These are phyloP conservation scores for Capitulum mitella DNA, from an alignment of 2,888 invertebrate genomes.

Conservation along the genomic window DNA sequence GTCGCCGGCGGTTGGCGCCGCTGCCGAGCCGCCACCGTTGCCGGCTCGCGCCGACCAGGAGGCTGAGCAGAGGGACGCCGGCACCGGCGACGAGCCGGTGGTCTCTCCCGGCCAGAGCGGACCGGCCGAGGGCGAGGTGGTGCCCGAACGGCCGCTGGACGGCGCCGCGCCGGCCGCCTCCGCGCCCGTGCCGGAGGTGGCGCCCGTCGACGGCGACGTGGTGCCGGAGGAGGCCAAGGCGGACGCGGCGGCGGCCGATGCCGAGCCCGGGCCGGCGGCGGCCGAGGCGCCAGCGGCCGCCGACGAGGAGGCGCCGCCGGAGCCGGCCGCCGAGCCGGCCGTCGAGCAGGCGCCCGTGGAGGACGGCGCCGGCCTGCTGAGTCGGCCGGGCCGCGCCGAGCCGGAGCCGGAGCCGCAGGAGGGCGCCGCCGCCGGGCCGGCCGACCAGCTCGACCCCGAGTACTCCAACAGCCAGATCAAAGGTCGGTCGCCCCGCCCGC, in stretches of 20 bases:
- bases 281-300: not conserved
- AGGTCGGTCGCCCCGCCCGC: not conserved
- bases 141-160: too few relatives aligned
- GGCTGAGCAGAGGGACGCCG: not conserved
- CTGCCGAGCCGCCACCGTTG: too few relatives aligned
- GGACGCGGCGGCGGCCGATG: not conserved
- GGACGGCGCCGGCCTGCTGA: not conserved
- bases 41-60: not conserved
- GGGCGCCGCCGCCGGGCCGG: not conserved
- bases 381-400: not conserved
- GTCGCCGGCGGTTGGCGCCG: not conserved
- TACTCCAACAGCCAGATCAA: not conserved
- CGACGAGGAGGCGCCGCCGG: not conserved
- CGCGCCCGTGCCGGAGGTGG: not conserved
- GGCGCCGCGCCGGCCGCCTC: not conserved
- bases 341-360: not conserved
- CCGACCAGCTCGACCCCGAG: not conserved
- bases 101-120: not conserved
- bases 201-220: not conserved
- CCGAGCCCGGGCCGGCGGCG: not conserved
- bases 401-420: not conserved
- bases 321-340: not conserved
- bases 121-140: not conserved
- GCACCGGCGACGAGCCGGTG: not conserved
- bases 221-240: not conserved